A percentile compares a stretch with the other conserved stretches of the same genome.
Conservation (phyloP, 92 coral and sea anemone species). For the Epizoanthus rinbou region DNA sequence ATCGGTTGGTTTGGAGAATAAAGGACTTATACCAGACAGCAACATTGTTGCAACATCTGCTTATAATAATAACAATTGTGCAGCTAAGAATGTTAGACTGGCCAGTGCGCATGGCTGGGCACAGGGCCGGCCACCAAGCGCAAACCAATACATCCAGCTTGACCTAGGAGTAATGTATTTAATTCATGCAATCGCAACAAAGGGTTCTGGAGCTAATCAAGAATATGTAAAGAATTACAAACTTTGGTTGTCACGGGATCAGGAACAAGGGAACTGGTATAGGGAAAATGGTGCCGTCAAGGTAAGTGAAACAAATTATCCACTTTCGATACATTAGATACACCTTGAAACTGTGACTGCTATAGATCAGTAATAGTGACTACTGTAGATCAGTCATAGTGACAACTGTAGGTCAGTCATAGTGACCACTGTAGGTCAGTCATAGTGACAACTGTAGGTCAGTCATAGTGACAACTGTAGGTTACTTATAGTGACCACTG, state of each 20-base stretch:
- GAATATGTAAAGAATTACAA: neutral
- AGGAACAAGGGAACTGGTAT: neutral
- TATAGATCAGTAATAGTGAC: too few species aligned
- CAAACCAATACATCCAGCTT: neutral
- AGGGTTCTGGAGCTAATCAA: neutral
- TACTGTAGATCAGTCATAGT: too few species aligned
- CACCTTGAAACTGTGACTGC: too few species aligned
- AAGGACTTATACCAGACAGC: slow-evolving; percentile 14
- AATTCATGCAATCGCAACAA: slow-evolving; percentile 15
- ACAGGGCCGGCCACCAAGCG: neutral
- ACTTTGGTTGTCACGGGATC: neutral
- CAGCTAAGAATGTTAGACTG: neutral
- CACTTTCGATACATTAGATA: too few species aligned
- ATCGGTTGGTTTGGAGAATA: slow-evolving; percentile 13
- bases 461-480: too few species aligned
- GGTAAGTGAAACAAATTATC: too few species aligned
- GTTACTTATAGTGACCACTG: too few species aligned
- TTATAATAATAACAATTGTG: neutral
- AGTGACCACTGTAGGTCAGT: too few species aligned
- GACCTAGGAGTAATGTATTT: slow-evolving; percentile 6
- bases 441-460: too few species aligned
- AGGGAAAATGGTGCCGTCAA: too few species aligned
- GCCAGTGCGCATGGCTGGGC: neutral
- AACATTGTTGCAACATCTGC: neutral
- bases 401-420: too few species aligned